Evolutionary conservation across 2,797 vertebrate genomes (phyloP).

Genomic region (Botia almorhae): DNA sequence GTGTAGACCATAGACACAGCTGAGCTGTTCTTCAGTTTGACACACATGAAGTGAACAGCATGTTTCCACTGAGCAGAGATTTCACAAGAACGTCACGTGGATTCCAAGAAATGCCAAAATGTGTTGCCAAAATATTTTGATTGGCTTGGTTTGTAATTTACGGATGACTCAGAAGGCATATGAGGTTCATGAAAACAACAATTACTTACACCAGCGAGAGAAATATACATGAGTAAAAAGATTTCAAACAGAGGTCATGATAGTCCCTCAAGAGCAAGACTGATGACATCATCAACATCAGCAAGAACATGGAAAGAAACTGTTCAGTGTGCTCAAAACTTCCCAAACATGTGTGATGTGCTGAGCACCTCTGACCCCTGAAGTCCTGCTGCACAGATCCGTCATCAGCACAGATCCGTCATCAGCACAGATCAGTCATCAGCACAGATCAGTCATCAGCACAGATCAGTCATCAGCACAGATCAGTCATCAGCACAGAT

Average conservation of each 20-base stretch:
- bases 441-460: too few relatives aligned
- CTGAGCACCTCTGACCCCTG: background rate
- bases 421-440: too few relatives aligned
- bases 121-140: background rate
- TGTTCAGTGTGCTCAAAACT: background rate
- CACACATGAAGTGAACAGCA: background rate
- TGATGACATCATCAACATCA: background rate
- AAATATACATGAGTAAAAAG: background rate
- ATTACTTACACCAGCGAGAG: background rate
- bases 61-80: background rate
- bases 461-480: too few relatives aligned
- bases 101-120: conserved; percentile 1
- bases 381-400: background rate
- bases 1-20: conserved; percentile 15
- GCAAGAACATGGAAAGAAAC: conserved; percentile 1
- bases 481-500: too few relatives aligned
- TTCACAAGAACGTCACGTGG: conserved; percentile 3
- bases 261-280: background rate
- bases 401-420: too few relatives aligned
- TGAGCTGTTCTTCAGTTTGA: conserved; percentile 3
- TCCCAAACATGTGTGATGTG: background rate
- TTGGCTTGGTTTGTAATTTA: background rate
- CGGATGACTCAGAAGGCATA: background rate
- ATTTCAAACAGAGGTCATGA: background rate
- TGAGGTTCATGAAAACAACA: background rate